Percentiles rank a stretch among this genome's conserved stretches.
phyloP scores from a whole-genome alignment of 2,888 invertebrate genomes.

The Agonopterix alstromeriana region DNA sequence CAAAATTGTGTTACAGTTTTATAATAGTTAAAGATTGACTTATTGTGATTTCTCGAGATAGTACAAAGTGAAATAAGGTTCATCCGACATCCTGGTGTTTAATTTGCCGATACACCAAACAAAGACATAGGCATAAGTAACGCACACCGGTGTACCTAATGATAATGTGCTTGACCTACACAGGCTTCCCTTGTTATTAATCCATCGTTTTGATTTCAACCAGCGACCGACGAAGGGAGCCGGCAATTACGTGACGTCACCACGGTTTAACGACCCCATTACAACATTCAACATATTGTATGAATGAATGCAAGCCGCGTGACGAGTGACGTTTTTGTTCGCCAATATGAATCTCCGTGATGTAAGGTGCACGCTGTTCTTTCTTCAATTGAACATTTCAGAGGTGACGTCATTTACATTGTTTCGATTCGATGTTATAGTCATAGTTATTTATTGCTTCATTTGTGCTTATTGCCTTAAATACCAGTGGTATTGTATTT shows the following conservation, averaged over 20 bases:
- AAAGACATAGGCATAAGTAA: background rate
- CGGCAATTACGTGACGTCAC: constrained; percentile 75
- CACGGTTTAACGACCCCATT: constrained; percentile 74
- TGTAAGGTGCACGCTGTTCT: constrained; percentile 32
- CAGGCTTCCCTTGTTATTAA: constrained; percentile 71
- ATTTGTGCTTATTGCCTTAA: too few species aligned
- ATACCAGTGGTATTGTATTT: too few species aligned
- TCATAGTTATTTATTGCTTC: too few species aligned
- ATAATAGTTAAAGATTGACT: too few species aligned
- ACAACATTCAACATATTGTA: constrained; percentile 70
- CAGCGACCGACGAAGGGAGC: constrained; percentile 64
- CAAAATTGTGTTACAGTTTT: too few species aligned
- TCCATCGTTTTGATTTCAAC: constrained; percentile 72
- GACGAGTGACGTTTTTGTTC: constrained; percentile 64
- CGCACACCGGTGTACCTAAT: constrained; percentile 14
- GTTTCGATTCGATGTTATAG: too few species aligned
- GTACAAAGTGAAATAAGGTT: too few species aligned
- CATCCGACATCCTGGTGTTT: too few species aligned
- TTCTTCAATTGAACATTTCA: constrained; percentile 9
- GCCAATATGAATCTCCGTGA: constrained; percentile 32
- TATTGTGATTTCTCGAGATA: too few species aligned
- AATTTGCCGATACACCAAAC: too few species aligned
- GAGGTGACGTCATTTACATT: background rate
- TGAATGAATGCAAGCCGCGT: constrained; percentile 73
- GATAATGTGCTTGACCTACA: constrained; percentile 73